A percentile compares a stretch with the other conserved stretches of the same genome.
phyloP scores from a whole-genome alignment of 2,797 vertebrate species.

The Anguilla marmorata region DNA sequence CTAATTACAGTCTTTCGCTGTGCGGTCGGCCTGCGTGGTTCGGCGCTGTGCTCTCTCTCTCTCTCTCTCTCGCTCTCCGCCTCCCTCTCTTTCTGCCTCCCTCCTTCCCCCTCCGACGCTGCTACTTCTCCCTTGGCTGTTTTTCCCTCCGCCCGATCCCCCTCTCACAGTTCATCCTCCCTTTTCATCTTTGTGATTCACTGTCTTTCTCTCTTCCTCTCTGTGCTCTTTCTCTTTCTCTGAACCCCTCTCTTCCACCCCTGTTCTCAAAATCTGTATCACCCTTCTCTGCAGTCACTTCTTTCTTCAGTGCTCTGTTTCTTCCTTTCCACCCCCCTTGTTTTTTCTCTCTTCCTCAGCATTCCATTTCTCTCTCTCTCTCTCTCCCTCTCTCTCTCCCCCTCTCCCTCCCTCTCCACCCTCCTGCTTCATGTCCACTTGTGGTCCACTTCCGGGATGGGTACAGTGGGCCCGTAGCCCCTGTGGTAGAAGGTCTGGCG shows the following conservation, averaged over 20 bases:
- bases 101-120: constrained; percentile 5
- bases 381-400: background rate
- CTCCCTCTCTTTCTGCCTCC: constrained; percentile 16
- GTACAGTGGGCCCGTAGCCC: constrained; percentile 55
- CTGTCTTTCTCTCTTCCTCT: constrained; percentile 36
- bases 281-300: background rate
- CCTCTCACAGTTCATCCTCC: background rate
- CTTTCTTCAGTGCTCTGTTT: background rate
- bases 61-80: constrained; percentile 16
- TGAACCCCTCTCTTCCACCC: background rate
- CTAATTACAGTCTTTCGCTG: constrained; percentile 80
- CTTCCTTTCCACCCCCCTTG: background rate
- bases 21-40: constrained; percentile 76
- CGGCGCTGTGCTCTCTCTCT: constrained; percentile 70
- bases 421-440: constrained; percentile 22
- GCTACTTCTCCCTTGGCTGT: constrained; percentile 44
- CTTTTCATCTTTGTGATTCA: background rate
- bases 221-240: constrained; percentile 20
- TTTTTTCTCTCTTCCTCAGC: background rate
- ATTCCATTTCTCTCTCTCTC: background rate
- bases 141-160: constrained; percentile 23
- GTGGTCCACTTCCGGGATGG: constrained; percentile 41
- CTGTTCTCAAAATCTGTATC: background rate
- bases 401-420: too few species aligned
- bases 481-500: constrained; percentile 47